These are phyloP conservation scores for Acleris laterana DNA, from an alignment of 2,888 invertebrate species.

Conservation along the genomic window DNA sequence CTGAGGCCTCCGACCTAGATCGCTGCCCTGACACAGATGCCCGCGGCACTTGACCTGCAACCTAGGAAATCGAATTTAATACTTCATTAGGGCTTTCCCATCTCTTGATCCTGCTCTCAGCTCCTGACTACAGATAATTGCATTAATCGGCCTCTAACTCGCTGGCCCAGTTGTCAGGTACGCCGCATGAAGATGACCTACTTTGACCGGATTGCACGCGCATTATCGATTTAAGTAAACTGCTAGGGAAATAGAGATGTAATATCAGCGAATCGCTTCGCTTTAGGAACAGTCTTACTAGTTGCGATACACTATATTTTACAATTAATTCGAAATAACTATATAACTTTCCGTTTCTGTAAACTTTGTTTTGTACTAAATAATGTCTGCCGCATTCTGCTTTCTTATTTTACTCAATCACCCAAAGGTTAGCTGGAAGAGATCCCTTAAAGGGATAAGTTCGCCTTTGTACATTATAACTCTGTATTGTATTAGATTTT, in stretches of 20 bases:
- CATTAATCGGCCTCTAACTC: not conserved
- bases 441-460: too few species aligned
- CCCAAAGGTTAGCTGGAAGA: too few species aligned
- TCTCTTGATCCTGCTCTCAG: not conserved
- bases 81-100: not conserved
- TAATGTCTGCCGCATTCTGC: too few species aligned
- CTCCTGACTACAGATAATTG: not conserved
- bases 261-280: too few species aligned
- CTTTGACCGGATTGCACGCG: conserved; percentile 17
- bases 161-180: not conserved
- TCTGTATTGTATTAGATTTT: too few species aligned
- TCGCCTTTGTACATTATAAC: too few species aligned
- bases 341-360: too few species aligned
- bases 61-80: not conserved
- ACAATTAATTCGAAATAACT: too few species aligned
- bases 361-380: too few species aligned
- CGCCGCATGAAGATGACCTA: conserved; percentile 5
- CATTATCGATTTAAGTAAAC: conserved; percentile 11
- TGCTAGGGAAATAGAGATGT: not conserved
- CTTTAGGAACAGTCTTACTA: too few species aligned
- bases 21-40: not conserved
- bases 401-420: too few species aligned
- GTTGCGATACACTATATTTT: too few species aligned
- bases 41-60: not conserved
- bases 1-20: conserved; percentile 1